phyloP scores from a whole-genome alignment of 2,797 vertebrate species.

The Microctenopoma steveboyesi region DNA sequence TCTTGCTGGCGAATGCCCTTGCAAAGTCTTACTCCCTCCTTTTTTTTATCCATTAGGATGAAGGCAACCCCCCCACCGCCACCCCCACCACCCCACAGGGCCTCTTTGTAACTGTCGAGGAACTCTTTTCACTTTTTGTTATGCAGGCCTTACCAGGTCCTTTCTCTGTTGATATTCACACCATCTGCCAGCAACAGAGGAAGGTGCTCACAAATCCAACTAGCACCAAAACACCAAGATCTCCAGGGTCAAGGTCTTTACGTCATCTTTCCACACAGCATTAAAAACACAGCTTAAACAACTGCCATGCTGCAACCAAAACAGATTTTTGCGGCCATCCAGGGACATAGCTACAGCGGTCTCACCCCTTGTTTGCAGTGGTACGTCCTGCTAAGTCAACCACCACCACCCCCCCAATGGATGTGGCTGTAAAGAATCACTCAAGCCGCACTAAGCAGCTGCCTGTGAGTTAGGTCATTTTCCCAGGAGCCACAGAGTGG shows the following conservation, averaged over 20 bases:
- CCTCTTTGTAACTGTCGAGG: slow-evolving; percentile 88
- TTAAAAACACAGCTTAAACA: slow-evolving; percentile 62
- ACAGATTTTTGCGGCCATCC: slow-evolving; percentile 53
- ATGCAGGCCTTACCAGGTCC: slow-evolving; percentile 87
- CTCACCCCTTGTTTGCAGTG: slow-evolving; percentile 82
- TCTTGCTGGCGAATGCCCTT: slow-evolving; percentile 76
- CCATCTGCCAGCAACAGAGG: slow-evolving; percentile 91
- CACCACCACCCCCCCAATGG: slow-evolving; percentile 79
- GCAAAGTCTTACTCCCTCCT: slow-evolving; percentile 78
- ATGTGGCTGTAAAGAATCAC: slow-evolving; percentile 98
- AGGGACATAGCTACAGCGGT: slow-evolving; percentile 34
- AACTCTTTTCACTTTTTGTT: slow-evolving; percentile 95
- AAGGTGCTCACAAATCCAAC: slow-evolving; percentile 64
- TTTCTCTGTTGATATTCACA: slow-evolving; percentile 91
- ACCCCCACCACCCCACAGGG: slow-evolving; percentile 83
- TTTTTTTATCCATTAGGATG: slow-evolving; percentile 80
- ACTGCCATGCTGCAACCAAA: slow-evolving; percentile 50
- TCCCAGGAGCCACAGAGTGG: slow-evolving; percentile 99
- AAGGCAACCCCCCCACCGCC: slow-evolving; percentile 73
- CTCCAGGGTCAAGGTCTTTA: slow-evolving; percentile 48
- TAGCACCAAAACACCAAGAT: slow-evolving; percentile 32
- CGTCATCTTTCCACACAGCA: slow-evolving; percentile 34
- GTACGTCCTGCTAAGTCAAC: slow-evolving; percentile 89
- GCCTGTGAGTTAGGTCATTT: slow-evolving; percentile 98
- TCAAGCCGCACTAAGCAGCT: slow-evolving; percentile 99